These are phyloP conservation scores for Aelia acuminata DNA, from an alignment of 2,888 invertebrate genomes.

Conservation along the genomic window DNA sequence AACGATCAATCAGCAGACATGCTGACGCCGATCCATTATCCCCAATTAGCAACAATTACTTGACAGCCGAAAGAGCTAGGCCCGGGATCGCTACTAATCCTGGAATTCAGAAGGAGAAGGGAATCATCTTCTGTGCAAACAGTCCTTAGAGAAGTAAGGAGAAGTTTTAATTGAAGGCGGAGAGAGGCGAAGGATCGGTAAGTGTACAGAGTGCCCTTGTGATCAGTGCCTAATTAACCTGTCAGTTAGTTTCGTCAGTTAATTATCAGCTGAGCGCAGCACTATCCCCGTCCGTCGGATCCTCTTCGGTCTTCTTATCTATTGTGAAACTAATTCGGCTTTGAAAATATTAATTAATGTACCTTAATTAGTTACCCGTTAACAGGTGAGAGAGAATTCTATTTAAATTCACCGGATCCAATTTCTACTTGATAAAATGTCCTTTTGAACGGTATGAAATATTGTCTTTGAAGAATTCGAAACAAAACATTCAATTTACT, in stretches of 20 bases:
- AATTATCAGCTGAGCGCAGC: background rate
- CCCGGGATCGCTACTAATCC: background rate
- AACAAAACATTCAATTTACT: background rate
- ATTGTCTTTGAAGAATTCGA: background rate
- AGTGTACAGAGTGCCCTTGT: slow-evolving; percentile 36
- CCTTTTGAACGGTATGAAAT: background rate
- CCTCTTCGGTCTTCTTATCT: background rate
- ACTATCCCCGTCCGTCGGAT: background rate
- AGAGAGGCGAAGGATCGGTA: background rate
- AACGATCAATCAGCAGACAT: background rate
- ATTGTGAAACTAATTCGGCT: background rate
- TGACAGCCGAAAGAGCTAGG: background rate
- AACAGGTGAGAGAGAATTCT: background rate
- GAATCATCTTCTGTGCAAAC: background rate
- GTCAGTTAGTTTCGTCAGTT: slow-evolving; percentile 37
- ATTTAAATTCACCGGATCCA: background rate
- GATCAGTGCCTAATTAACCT: slow-evolving; percentile 22
- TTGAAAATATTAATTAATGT: slow-evolving; percentile 8
- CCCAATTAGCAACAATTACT: background rate
- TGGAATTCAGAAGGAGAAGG: background rate
- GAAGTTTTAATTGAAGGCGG: slow-evolving; percentile 18
- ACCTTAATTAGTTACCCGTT: background rate
- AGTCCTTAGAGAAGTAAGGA: background rate
- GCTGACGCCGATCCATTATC: background rate
- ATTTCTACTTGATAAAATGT: background rate